Percentiles rank a stretch among this genome's conserved stretches.
These are phyloP conservation scores for Lithobates sylvaticus DNA, from an alignment of 2,797 vertebrate genomes.

Conservation along the genomic window DNA sequence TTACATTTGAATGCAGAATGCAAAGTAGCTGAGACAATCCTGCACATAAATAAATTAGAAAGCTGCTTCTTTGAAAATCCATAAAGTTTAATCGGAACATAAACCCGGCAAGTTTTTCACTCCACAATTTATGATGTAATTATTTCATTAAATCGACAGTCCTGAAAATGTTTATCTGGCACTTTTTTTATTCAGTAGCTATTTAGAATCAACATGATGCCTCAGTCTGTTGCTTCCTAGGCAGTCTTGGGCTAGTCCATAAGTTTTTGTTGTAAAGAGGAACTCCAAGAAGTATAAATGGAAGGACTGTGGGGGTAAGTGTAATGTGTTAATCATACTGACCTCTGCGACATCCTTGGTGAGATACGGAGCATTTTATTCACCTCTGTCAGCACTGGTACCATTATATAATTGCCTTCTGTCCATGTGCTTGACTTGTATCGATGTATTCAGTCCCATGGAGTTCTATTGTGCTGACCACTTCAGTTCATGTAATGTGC, in stretches of 20 bases:
- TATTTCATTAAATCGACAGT: conserved; percentile 36
- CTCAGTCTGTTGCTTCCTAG: conserved; percentile 13
- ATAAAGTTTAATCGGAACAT: conserved; percentile 59
- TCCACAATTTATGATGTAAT: conserved; percentile 44
- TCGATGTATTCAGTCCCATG: no score
- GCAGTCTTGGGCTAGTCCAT: neutral
- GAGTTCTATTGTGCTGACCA: no score
- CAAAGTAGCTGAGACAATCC: neutral
- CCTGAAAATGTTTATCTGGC: conserved; percentile 33
- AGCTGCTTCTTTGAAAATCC: neutral
- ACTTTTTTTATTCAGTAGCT: neutral
- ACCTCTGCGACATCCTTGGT: no score
- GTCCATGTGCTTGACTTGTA: no score
- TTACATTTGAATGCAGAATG: neutral
- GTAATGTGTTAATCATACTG: no score
- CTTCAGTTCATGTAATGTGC: no score
- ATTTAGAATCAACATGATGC: neutral
- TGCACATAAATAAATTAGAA: neutral
- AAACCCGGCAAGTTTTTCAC: conserved; percentile 25
- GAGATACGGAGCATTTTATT: no score
- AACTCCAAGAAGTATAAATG: no score
- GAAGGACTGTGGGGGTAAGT: no score
- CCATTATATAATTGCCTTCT: no score
- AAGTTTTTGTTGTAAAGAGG: neutral
- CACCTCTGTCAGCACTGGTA: no score